phyloP scores from a whole-genome alignment of 2,113 vertebrate genomes.

The Chloebia gouldiae region DNA sequence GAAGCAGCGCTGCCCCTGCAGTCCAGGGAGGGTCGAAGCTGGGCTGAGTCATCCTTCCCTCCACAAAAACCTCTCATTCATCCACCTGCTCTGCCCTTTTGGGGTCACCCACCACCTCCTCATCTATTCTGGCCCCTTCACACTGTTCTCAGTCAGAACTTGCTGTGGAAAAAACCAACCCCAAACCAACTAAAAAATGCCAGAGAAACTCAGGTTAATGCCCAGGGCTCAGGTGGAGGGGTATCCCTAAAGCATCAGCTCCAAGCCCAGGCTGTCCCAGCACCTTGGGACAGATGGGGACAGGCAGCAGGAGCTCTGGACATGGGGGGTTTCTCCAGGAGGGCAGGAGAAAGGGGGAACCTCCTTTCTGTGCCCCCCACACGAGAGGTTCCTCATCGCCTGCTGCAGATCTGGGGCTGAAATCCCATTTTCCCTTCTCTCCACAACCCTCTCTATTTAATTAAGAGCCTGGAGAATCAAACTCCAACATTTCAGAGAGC shows the following conservation, averaged over 20 bases:
- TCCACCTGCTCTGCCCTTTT: not conserved
- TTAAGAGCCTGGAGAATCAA: not conserved
- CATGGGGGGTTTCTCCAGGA: not conserved
- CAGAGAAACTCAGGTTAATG: not conserved
- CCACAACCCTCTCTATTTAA: not conserved
- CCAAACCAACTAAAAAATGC: not conserved
- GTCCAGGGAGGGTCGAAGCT: not conserved
- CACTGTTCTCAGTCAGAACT: not conserved
- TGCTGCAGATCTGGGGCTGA: not conserved
- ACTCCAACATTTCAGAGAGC: not conserved
- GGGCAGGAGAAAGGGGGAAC: not conserved
- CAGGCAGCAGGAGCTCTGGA: not conserved
- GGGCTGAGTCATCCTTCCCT: not conserved
- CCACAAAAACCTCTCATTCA: not conserved
- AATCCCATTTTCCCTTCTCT: not conserved
- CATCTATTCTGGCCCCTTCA: not conserved
- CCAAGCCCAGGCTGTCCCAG: not conserved
- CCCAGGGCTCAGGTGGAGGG: not conserved
- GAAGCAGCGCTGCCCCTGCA: not conserved
- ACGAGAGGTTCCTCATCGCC: accelerated
- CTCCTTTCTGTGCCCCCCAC: not conserved
- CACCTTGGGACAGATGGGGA: accelerated
- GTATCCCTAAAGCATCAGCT: not conserved
- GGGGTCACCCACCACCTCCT: not conserved
- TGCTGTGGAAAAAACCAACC: accelerated